These are phyloP conservation scores for Aviceda subcristata DNA, from an alignment of 2,113 vertebrate genomes.

Conservation along the genomic window DNA sequence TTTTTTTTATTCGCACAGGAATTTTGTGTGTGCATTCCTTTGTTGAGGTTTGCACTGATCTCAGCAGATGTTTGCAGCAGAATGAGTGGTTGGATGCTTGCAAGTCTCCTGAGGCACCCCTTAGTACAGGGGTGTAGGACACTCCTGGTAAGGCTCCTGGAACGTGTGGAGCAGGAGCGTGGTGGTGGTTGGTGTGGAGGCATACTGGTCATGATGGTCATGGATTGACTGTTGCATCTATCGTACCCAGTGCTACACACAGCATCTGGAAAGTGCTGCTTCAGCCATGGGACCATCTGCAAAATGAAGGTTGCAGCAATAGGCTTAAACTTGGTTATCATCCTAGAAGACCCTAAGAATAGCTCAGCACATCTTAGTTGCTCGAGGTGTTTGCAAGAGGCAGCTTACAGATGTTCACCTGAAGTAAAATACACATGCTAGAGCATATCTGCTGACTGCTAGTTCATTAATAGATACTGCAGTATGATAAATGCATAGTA, in stretches of 20 bases:
- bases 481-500: background rate
- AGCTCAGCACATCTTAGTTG: background rate
- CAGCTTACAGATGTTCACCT: background rate
- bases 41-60: background rate
- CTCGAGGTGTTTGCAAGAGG: background rate
- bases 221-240: background rate
- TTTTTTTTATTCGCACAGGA: rapidly evolving
- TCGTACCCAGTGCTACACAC: background rate
- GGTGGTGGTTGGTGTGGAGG: background rate
- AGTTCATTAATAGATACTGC: background rate
- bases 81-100: background rate
- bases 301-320: background rate
- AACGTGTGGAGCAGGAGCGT: background rate
- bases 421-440: background rate
- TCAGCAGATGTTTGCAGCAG: background rate
- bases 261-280: background rate
- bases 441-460: background rate
- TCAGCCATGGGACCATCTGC: background rate
- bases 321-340: background rate
- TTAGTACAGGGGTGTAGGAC: too few relatives aligned
- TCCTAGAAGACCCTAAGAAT: background rate
- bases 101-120: background rate
- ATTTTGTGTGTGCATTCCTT: background rate
- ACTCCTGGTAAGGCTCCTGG: background rate
- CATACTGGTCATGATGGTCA: rapidly evolving